Conservation (phyloP, 2,888 invertebrate genomes). For the Drosophila borborema region DNA sequence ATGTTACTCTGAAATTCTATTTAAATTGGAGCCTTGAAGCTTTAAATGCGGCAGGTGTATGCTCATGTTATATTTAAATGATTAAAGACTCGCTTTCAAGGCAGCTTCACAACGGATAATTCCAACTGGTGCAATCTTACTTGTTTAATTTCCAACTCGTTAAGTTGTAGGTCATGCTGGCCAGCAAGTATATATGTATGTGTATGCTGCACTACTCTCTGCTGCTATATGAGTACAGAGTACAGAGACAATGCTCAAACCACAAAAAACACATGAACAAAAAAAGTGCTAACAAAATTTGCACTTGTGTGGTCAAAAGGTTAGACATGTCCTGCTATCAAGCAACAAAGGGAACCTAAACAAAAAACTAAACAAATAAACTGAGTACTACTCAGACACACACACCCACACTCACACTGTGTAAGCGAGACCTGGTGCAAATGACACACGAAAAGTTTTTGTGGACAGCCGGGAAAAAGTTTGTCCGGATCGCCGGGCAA, state of each 20-base stretch:
- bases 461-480: conserved; percentile 39
- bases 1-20: background rate
- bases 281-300: conserved; percentile 15
- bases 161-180: background rate
- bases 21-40: background rate
- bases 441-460: conserved; percentile 37
- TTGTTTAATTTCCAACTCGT: conserved; percentile 10
- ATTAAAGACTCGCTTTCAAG: background rate
- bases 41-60: no score
- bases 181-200: background rate
- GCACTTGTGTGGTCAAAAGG: conserved; percentile 18
- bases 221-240: background rate
- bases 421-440: conserved; percentile 14
- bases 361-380: conserved; percentile 12
- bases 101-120: background rate
- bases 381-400: conserved; percentile 12
- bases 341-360: conserved; percentile 31
- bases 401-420: background rate
- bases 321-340: conserved; percentile 16
- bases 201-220: no score
- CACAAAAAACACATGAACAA: background rate
- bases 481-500: conserved; percentile 43
- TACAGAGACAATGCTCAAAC: background rate
- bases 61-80: no score
- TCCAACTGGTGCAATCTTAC: background rate